Conservation (phyloP, 2,797 vertebrate species). For the Cyclopterus lumpus region DNA sequence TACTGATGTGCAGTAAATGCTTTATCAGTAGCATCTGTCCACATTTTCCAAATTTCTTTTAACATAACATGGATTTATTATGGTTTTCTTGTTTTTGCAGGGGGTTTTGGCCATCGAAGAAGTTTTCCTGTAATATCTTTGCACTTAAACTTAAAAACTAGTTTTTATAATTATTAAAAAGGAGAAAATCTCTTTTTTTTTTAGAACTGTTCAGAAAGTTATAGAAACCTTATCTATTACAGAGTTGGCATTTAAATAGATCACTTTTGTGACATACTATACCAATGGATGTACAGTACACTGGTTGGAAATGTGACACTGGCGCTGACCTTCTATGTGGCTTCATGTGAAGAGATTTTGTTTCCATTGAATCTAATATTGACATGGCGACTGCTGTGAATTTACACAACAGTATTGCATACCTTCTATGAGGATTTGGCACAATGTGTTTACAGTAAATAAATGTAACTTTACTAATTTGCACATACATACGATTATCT, state of each 20-base stretch:
- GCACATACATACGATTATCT: neutral
- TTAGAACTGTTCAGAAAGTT: neutral
- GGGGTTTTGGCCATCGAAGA: neutral
- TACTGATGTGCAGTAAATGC: neutral
- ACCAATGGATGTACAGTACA: neutral
- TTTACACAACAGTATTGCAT: neutral
- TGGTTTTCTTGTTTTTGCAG: neutral
- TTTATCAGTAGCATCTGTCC: neutral
- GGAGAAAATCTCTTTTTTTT: neutral
- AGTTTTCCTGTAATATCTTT: neutral
- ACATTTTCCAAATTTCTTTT: neutral
- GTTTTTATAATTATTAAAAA: neutral
- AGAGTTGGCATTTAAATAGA: neutral
- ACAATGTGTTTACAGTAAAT: neutral
- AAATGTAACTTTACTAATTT: neutral
- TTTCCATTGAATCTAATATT: neutral
- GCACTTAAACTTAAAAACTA: neutral
- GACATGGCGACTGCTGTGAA: neutral
- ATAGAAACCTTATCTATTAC: neutral
- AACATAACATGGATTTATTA: neutral
- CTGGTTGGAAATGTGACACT: neutral
- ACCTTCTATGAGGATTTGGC: neutral
- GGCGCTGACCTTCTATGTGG: neutral
- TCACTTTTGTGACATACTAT: neutral
- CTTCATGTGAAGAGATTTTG: neutral